phyloP scores from a whole-genome alignment of 2,888 invertebrate species.

The Tholera decimalis region DNA sequence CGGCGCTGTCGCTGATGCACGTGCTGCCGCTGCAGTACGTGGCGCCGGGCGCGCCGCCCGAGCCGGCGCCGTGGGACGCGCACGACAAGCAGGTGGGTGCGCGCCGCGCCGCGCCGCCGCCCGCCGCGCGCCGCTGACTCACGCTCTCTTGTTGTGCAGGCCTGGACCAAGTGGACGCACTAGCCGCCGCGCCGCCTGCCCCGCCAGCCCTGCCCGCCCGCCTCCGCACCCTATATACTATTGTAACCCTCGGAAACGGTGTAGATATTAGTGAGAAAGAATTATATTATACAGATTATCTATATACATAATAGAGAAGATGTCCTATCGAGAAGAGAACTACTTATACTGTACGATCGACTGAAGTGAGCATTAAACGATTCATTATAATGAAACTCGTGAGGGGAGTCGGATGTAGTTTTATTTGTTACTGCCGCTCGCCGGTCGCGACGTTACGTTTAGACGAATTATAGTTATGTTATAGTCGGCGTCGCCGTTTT shows the following conservation, averaged over 20 bases:
- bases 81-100: constrained; percentile 81
- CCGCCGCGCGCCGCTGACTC: constrained; percentile 14
- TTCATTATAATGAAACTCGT: constrained; percentile 84
- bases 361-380: constrained; percentile 87
- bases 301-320: constrained; percentile 90
- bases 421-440: constrained; percentile 80
- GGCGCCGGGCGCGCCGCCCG: constrained; percentile 78
- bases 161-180: constrained; percentile 90
- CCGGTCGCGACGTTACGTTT: constrained; percentile 71
- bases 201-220: constrained; percentile 66
- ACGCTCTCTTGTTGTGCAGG: constrained; percentile 72
- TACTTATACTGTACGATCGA: constrained; percentile 88
- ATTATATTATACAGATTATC: constrained; percentile 91
- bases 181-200: constrained; percentile 73
- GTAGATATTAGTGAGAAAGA: constrained; percentile 91
- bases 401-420: constrained; percentile 84
- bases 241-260: constrained; percentile 89
- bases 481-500: constrained; percentile 73
- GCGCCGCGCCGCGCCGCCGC: constrained; percentile 1
- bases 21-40: constrained; percentile 88
- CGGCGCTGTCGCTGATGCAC: constrained; percentile 86
- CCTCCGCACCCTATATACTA: constrained; percentile 82
- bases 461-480: constrained; percentile 79
- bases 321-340: constrained; percentile 88
- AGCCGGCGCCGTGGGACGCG: constrained; percentile 81